Evolutionary conservation across 1,140 invertebrate genomes (phyloP).

Genomic region (Drosophila pseudoananassae): DNA sequence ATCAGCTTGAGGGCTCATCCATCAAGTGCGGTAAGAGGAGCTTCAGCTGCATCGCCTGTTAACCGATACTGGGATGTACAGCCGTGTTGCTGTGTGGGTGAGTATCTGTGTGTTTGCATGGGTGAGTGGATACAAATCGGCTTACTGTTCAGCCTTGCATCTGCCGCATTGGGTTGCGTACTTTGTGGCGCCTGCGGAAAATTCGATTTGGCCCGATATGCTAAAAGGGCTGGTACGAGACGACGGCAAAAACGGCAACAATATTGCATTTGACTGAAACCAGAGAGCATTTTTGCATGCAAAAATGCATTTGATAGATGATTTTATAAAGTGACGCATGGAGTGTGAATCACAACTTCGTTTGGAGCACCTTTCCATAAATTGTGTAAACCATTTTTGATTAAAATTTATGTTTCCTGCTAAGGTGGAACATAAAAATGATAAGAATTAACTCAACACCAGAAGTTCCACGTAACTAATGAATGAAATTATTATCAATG

Average conservation of each 20-base stretch:
- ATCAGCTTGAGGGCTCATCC: conserved; percentile 42
- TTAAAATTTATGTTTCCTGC: neutral
- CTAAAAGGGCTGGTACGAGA: conserved; percentile 7
- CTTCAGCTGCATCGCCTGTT: conserved; percentile 21
- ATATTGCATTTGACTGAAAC: neutral
- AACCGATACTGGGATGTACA: neutral
- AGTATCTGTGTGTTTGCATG: conserved; percentile 22
- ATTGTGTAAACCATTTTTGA: neutral
- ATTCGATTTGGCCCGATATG: conserved; percentile 45
- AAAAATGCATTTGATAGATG: neutral
- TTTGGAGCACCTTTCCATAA: neutral
- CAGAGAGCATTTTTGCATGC: conserved; percentile 1
- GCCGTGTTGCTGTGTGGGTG: neutral
- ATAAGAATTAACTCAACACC: neutral
- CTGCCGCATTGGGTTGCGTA: conserved; percentile 27
- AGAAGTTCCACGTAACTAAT: neutral
- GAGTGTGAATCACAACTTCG: neutral
- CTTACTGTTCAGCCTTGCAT: conserved; percentile 17
- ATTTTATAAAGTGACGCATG: neutral
- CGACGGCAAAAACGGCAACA: conserved; percentile 1
- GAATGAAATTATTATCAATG: neutral
- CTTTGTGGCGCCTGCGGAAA: conserved; percentile 33
- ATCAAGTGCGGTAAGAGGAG: conserved; percentile 45
- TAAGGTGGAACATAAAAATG: neutral
- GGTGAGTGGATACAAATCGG: conserved; percentile 42